Percentiles rank a stretch among this genome's conserved stretches.
phyloP scores from a whole-genome alignment of 1,140 invertebrate genomes.

The Trissolcus basalis region DNA sequence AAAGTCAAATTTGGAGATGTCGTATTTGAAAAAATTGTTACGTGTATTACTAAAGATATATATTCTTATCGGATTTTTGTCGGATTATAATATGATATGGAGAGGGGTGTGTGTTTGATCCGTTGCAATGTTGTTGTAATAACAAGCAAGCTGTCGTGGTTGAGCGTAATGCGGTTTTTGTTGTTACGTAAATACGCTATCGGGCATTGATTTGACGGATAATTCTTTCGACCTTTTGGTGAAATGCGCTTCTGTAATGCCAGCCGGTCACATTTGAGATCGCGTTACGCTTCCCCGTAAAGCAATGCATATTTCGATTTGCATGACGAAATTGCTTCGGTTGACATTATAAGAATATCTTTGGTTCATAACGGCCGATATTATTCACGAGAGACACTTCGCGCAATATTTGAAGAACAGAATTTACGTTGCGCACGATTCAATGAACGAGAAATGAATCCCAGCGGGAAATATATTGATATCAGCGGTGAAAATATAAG shows the following conservation, averaged over 20 bases:
- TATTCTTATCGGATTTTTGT: too few species aligned
- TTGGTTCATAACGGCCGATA: conserved; percentile 40
- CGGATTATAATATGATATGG: too few species aligned
- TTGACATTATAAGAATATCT: conserved; percentile 51
- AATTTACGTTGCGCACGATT: conserved; percentile 17
- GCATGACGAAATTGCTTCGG: conserved; percentile 31
- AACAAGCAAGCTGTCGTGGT: too few species aligned
- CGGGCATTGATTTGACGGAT: conserved; percentile 28
- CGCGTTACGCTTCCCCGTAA: background rate
- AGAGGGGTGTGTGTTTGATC: too few species aligned
- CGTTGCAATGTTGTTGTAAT: too few species aligned
- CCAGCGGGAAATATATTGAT: background rate
- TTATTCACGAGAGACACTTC: conserved; percentile 44
- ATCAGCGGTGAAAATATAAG: background rate
- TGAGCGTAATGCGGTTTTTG: background rate
- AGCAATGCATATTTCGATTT: conserved; percentile 32
- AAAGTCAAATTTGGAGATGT: too few species aligned
- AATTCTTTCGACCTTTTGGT: conserved; percentile 38
- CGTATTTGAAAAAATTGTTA: too few species aligned
- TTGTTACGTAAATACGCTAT: conserved; percentile 6
- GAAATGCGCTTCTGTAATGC: conserved; percentile 38
- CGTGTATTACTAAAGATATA: too few species aligned
- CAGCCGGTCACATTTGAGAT: conserved; percentile 35
- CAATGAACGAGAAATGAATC: conserved; percentile 28
- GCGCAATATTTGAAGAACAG: conserved; percentile 27